phyloP scores from a whole-genome alignment of 2,797 vertebrate genomes.

The Hoplostethus mediterraneus region DNA sequence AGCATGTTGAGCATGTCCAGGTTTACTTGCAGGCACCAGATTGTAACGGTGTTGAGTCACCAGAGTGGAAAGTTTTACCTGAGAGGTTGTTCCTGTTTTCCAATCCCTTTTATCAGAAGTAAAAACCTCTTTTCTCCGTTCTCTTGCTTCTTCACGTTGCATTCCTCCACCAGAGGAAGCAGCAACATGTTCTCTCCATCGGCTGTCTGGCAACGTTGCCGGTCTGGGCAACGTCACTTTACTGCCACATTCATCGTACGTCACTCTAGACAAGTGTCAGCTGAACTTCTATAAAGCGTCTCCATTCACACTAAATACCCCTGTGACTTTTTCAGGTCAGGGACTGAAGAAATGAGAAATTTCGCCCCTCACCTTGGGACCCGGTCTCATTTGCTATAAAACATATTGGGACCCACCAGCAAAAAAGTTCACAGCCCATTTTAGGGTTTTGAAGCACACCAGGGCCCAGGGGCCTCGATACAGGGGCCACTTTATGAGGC shows the following conservation, averaged over 20 bases:
- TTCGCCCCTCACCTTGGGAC: not conserved
- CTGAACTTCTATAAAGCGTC: not conserved
- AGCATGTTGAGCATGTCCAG: not conserved
- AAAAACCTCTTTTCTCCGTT: not conserved
- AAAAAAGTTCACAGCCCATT: conserved; percentile 7
- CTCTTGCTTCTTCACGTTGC: not conserved
- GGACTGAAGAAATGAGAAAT: not conserved
- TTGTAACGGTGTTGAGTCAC: not conserved
- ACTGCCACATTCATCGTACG: not conserved
- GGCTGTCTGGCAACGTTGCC: not conserved
- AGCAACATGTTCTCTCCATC: not conserved
- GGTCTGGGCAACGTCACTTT: not conserved
- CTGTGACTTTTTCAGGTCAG: not conserved
- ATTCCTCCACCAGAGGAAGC: not conserved
- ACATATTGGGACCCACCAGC: not conserved
- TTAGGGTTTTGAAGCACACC: conserved; percentile 2
- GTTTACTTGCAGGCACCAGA: not conserved
- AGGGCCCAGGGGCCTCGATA: conserved; percentile 4
- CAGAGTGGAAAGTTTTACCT: not conserved
- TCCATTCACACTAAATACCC: not conserved
- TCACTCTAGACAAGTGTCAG: not conserved
- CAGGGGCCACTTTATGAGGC: conserved; percentile 9
- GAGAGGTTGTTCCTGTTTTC: not conserved
- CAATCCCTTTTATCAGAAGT: not conserved
- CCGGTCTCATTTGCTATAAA: conserved; percentile 18